Percentiles rank a stretch among this genome's conserved stretches.
Evolutionary conservation across 2,888 invertebrate genomes (phyloP).

Genomic region (Hypolimnas misippus): DNA sequence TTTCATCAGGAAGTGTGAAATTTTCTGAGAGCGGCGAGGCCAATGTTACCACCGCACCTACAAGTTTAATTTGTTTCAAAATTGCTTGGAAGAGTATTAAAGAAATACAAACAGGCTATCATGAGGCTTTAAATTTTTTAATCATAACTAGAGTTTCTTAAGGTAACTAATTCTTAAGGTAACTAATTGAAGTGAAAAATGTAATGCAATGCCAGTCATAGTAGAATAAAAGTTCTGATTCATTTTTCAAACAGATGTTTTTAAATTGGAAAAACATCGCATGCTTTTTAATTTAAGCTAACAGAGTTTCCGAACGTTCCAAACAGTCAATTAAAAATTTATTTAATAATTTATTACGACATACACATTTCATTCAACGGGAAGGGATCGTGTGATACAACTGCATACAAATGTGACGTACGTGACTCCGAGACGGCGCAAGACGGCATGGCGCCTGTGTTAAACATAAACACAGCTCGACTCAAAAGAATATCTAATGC

Average conservation of each 20-base stretch:
- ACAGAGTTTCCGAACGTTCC: neutral
- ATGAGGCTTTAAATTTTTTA: slow-evolving; percentile 15
- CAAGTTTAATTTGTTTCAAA: slow-evolving; percentile 75
- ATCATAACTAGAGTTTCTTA: neutral
- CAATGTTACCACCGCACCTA: slow-evolving; percentile 64
- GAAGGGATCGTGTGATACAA: slow-evolving; percentile 55
- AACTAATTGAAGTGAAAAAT: neutral
- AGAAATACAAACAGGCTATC: slow-evolving; percentile 19
- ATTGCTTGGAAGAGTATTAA: slow-evolving; percentile 48
- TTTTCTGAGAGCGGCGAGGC: slow-evolving; percentile 68
- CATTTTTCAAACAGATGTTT: no score
- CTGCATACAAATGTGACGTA: slow-evolving; percentile 68
- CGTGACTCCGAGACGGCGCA: slow-evolving; percentile 52
- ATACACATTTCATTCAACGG: slow-evolving; percentile 64
- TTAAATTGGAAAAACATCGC: neutral
- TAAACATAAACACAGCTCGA: slow-evolving; percentile 25
- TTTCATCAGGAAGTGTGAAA: slow-evolving; percentile 81
- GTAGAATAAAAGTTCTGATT: no score
- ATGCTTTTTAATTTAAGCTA: slow-evolving; percentile 42
- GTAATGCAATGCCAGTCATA: no score
- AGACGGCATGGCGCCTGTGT: slow-evolving; percentile 67
- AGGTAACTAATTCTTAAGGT: neutral
- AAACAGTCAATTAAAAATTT: slow-evolving; percentile 61
- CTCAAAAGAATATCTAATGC: slow-evolving; percentile 17
- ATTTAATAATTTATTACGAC: slow-evolving; percentile 66